phyloP scores from a whole-genome alignment of 2,113 vertebrate species.

The Mus spicilegus region DNA sequence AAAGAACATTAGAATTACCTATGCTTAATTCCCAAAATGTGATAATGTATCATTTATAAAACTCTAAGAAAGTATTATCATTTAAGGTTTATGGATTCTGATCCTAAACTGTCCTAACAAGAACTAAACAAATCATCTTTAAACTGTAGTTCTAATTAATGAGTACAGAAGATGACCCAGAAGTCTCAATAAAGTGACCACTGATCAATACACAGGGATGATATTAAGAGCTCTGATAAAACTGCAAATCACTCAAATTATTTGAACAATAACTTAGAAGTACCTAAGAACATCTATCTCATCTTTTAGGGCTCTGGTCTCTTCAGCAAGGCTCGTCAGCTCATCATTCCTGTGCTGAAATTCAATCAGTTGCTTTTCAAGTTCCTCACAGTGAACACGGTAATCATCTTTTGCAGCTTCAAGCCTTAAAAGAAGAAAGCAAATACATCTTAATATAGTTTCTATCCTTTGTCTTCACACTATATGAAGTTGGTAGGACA shows the following conservation, averaged over 20 bases:
- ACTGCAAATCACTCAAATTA: neutral
- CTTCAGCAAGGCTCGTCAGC: constrained; percentile 95
- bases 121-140: constrained; percentile 7
- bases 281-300: constrained; percentile 97
- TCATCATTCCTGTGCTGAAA: constrained; percentile 97
- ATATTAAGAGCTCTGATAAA: neutral
- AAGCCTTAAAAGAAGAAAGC: constrained; percentile 87
- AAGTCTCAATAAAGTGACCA: constrained; percentile 22
- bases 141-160: neutral
- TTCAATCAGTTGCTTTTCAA: constrained; percentile 97
- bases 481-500: neutral
- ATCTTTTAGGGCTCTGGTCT: constrained; percentile 95
- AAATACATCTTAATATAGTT: neutral
- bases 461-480: constrained; percentile 4
- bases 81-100: neutral
- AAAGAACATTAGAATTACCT: neutral
- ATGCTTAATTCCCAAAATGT: constrained; percentile 30
- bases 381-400: constrained; percentile 96
- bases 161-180: neutral
- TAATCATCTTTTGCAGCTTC: constrained; percentile 99
- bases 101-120: constrained; percentile 24
- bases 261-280: constrained; percentile 3
- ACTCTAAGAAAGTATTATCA: constrained; percentile 10
- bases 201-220: neutral
- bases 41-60: neutral